Percentiles rank a stretch among this genome's conserved stretches.
Evolutionary conservation across 2,113 vertebrate species (phyloP).

Genomic region (Tenrec ecaudatus): DNA sequence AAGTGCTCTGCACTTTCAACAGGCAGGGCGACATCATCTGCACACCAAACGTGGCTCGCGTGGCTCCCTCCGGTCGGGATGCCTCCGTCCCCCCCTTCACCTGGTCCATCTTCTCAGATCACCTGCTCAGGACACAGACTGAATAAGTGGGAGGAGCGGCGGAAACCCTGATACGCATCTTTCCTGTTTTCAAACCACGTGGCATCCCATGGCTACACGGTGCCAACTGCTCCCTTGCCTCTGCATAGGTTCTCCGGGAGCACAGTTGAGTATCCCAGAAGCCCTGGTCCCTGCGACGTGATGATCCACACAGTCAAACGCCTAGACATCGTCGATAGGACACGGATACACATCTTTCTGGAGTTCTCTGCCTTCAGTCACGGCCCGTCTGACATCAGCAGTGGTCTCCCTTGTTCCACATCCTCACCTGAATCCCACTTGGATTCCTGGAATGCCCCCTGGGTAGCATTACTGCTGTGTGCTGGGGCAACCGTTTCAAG

Average conservation of each 20-base stretch:
- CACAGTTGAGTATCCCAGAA: not conserved
- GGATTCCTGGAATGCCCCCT: not conserved
- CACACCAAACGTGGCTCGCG: not conserved
- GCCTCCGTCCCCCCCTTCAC: not conserved
- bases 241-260: not conserved
- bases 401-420: not conserved
- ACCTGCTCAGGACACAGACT: not conserved
- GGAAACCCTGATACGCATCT: not conserved
- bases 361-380: not conserved
- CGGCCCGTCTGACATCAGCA: not conserved
- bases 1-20: not conserved
- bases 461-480: not conserved
- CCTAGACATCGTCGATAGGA: not conserved
- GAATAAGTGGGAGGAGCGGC: not conserved
- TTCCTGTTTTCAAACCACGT: not conserved
- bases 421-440: not conserved
- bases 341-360: not conserved
- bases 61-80: not conserved
- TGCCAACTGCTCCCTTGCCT: not conserved
- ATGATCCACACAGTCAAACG: not conserved
- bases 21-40: not conserved
- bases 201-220: not conserved
- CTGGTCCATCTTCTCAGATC: not conserved
- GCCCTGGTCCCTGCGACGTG: not conserved
- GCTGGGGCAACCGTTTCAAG: not conserved